Base-by-base conservation (phyloP, 2,797 vertebrate genomes). In the Remorina albescens region DNA sequence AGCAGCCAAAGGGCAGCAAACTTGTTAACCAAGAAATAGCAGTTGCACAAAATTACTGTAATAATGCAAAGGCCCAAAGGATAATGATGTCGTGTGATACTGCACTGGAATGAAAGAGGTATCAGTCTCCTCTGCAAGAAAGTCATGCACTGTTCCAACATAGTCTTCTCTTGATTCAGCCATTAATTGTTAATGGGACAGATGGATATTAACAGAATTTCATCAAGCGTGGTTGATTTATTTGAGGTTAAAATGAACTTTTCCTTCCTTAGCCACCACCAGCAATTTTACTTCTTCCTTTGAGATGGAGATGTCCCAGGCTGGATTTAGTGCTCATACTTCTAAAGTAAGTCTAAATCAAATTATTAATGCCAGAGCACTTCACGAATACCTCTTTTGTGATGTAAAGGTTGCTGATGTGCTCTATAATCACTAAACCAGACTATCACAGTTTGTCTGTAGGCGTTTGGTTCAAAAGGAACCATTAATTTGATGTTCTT, bases 261-360 rank as follows among this genome's bases (percentile, higher is more conserved):
- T 77, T 12, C 1, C 57, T 78, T 81, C 88, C 80, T 78, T 55
- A 99, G 97, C 96, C 70, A 99, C 98, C 18, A 93, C 90, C 46
- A 95, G 97, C 64, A 95, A 96, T 5, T 93, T 92, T 71, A 96
- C 98, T 2, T 94, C 96, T 2, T 98, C 97, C 12, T 98, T 98
- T 85, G 95, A 95, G 89, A 97, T 98, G 97, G 97, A 99, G 92
- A 98, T 99, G 97, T 97, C 98, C 70, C 98, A 99, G 84, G 92
- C 96, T 12, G 98, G 98, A 28, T 98, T 99, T 81, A 99, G 98
- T 69, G 96, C 95, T 60, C 98, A 99, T 77, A 94, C 95, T 19
- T 95, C 96, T 47, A 94, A 95, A 94, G 98, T 99, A 95, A 88
- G 89, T 80, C 44, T 23, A 34, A 46, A 34, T 66, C 10, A 5